Evolutionary conservation across 1,140 invertebrate genomes (phyloP).

Genomic region (Penaeus japonicus): DNA sequence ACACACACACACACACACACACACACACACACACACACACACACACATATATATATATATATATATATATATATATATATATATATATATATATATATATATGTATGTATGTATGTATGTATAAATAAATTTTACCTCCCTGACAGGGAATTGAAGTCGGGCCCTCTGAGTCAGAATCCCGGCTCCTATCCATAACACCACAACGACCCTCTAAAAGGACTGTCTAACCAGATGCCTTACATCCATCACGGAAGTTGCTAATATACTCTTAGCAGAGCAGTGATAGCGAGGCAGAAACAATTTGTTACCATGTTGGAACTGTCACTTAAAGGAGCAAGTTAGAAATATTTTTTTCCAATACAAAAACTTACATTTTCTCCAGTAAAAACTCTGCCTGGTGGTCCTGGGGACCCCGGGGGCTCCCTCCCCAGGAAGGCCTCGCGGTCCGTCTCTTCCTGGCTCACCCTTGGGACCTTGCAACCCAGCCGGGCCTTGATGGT

Average conservation of each 20-base stretch:
- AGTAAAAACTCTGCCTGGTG: conserved; percentile 30
- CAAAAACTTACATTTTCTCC: conserved; percentile 38
- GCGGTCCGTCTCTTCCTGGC: conserved; percentile 26
- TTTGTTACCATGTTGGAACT: background rate
- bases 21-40: background rate
- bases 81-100: background rate
- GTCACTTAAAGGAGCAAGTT: no score
- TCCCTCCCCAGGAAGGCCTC: conserved; percentile 29
- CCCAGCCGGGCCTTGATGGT: conserved; percentile 39
- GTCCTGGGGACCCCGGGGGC: conserved; percentile 32
- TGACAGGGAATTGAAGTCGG: background rate
- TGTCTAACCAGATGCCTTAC: no score
- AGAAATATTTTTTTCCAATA: no score
- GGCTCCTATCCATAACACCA: no score
- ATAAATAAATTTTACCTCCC: background rate
- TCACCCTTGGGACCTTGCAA: conserved; percentile 42
- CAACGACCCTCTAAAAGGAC: background rate
- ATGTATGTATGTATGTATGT: background rate
- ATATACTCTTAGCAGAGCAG: background rate
- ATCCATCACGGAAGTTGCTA: no score
- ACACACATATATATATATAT: conserved; percentile 1
- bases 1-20: background rate
- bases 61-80: background rate
- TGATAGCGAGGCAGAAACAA: background rate
- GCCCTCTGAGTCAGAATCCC: no score